Evolutionary conservation across 2,113 vertebrate genomes (phyloP).

Genomic region (Pelecanoides urinatrix): DNA sequence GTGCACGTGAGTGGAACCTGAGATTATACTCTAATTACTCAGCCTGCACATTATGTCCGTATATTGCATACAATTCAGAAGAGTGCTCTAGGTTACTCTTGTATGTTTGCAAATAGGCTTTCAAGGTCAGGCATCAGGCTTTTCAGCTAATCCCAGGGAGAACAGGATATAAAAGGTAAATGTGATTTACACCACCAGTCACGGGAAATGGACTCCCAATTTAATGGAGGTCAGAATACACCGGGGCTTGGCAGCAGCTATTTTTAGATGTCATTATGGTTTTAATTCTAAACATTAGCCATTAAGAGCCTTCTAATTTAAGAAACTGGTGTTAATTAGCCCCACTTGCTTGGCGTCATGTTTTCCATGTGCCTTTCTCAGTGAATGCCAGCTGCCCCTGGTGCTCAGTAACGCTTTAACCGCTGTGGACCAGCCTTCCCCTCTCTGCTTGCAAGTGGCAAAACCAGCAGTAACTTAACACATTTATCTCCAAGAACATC

Average conservation of each 20-base stretch:
- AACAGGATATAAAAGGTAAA: conserved; percentile 11
- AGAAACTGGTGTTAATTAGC: conserved; percentile 66
- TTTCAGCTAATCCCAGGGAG: conserved; percentile 6
- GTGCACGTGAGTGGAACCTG: neutral
- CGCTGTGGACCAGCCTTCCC: neutral
- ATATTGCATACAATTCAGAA: neutral
- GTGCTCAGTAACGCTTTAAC: conserved; percentile 16
- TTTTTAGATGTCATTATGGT: conserved; percentile 72
- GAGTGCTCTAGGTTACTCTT: neutral
- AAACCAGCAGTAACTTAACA: neutral
- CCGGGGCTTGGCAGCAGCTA: conserved; percentile 38
- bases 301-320: conserved; percentile 69
- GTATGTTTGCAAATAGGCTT: neutral
- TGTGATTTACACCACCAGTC: conserved; percentile 8
- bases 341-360: neutral
- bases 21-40: neutral
- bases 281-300: conserved; percentile 71
- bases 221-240: conserved; percentile 45
- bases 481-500: conserved; percentile 24
- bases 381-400: conserved; percentile 1
- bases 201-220: neutral
- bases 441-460: neutral
- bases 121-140: conserved; percentile 56
- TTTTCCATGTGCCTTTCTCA: neutral
- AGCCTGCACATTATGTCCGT: neutral